These are phyloP conservation scores for Solea solea DNA, from an alignment of 2,113 vertebrate genomes.

Conservation along the genomic window DNA sequence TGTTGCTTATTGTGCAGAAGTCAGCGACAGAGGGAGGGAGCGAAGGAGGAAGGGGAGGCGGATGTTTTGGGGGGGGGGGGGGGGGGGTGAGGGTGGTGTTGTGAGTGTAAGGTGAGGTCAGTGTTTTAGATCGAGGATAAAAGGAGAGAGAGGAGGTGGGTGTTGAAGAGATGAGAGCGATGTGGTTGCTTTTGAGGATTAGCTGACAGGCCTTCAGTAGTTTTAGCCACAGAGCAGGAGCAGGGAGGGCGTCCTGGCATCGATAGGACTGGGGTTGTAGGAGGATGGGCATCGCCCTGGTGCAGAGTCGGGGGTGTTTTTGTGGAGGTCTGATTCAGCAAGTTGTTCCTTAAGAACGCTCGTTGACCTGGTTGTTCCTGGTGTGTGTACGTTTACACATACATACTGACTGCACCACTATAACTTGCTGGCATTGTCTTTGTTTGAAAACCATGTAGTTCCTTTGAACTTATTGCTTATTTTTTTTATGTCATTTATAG, in stretches of 20 bases:
- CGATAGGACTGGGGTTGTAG: background rate
- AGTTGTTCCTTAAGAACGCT: slow-evolving; percentile 54
- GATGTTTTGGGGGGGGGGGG: slow-evolving; percentile 7
- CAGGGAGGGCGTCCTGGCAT: background rate
- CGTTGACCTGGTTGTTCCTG: slow-evolving; percentile 63
- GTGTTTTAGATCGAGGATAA: slow-evolving; percentile 15
- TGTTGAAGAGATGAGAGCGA: slow-evolving; percentile 52
- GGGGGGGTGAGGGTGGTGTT: no score
- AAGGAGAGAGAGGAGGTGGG: background rate
- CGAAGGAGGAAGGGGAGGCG: background rate
- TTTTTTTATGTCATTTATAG: no score
- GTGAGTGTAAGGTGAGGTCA: slow-evolving; percentile 37
- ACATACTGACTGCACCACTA: slow-evolving; percentile 9
- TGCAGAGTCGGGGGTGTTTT: slow-evolving; percentile 15
- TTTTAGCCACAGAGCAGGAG: slow-evolving; percentile 34
- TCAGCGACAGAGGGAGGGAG: slow-evolving; percentile 29
- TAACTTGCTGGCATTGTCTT: slow-evolving; percentile 28
- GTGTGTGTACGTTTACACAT: background rate
- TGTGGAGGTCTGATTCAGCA: slow-evolving; percentile 75
- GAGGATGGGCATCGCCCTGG: slow-evolving; percentile 31
- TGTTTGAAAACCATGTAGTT: slow-evolving; percentile 20
- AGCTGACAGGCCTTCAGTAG: slow-evolving; percentile 44
- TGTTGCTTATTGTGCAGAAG: slow-evolving; percentile 81
- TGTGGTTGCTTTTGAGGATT: slow-evolving; percentile 54
- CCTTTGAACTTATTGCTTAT: no score